Evolutionary conservation across 2,888 invertebrate species (phyloP).

Genomic region (Cabera pusaria): DNA sequence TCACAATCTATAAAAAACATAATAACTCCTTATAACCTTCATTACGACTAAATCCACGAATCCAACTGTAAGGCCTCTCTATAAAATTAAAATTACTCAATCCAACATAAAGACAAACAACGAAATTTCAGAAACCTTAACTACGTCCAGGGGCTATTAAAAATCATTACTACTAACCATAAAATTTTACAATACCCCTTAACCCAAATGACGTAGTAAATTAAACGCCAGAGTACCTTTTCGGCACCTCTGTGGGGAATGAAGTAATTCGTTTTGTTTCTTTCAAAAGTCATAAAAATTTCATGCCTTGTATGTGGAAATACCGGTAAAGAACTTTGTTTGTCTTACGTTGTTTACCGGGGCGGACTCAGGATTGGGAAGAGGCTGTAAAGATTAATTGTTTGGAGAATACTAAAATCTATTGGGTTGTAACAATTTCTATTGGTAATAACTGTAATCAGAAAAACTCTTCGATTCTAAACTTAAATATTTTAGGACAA

Average conservation of each 20-base stretch:
- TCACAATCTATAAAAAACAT: too few relatives aligned
- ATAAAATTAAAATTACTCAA: constrained; percentile 10
- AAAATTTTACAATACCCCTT: constrained; percentile 48
- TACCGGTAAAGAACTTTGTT: constrained; percentile 14
- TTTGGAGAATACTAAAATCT: too few relatives aligned
- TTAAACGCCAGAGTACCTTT: constrained; percentile 29
- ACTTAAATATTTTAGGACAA: too few relatives aligned
- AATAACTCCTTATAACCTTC: too few relatives aligned
- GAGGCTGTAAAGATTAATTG: too few relatives aligned
- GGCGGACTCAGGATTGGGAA: constrained; percentile 5
- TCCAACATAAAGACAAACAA: constrained; percentile 28
- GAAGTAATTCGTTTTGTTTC: constrained; percentile 40
- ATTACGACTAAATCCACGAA: too few relatives aligned
- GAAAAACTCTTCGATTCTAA: too few relatives aligned
- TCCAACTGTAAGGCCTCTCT: constrained; percentile 6
- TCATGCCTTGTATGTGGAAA: constrained; percentile 29
- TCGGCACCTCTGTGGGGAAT: constrained; percentile 33
- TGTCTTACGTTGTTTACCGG: not conserved
- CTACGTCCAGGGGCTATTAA: constrained; percentile 28
- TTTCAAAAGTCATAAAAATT: constrained; percentile 30
- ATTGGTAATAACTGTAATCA: too few relatives aligned
- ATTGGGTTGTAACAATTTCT: too few relatives aligned
- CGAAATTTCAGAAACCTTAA: constrained; percentile 5
- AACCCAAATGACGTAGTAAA: constrained; percentile 38
- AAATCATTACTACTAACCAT: constrained; percentile 40